Conservation (phyloP, 2,888 invertebrate species). For the Sepiola atlantica region DNA sequence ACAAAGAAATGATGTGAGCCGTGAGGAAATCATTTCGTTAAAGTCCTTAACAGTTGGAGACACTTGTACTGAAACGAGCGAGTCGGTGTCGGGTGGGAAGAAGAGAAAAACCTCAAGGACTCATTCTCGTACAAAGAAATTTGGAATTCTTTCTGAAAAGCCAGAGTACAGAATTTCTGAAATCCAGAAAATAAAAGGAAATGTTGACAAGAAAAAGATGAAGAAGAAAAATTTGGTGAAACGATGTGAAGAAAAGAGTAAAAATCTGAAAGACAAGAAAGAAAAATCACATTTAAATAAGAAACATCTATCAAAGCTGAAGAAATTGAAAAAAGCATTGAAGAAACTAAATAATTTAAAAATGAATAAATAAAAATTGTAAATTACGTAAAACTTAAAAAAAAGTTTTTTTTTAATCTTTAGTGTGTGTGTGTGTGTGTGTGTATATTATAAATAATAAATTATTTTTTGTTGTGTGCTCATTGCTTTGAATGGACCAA, state of each 20-base stretch:
- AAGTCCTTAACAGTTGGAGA: not conserved
- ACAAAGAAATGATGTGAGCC: not conserved
- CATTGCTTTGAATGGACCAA: too few species aligned
- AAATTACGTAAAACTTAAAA: too few species aligned
- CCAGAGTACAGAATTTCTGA: not conserved
- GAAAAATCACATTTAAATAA: not conserved
- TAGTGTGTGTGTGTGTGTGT: too few species aligned
- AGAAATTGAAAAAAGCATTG: not conserved
- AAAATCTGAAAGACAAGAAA: not conserved
- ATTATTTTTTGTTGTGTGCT: too few species aligned
- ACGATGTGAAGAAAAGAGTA: not conserved
- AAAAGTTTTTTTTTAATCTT: too few species aligned
- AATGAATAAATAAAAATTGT: not conserved
- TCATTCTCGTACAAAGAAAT: too few species aligned
- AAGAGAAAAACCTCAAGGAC: not conserved
- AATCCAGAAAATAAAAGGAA: slow-evolving; percentile 17
- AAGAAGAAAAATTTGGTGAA: not conserved
- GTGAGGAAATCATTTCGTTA: not conserved
- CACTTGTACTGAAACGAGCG: not conserved
- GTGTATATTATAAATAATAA: too few species aligned
- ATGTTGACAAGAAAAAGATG: slow-evolving; percentile 32
- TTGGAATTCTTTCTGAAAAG: not conserved
- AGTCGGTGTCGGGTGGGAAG: not conserved
- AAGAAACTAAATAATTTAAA: not conserved
- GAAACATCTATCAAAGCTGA: not conserved